Percentiles rank a stretch among this genome's conserved stretches.
These are phyloP conservation scores for Clivina fossor DNA, from an alignment of 2,888 invertebrate species.

Conservation along the genomic window DNA sequence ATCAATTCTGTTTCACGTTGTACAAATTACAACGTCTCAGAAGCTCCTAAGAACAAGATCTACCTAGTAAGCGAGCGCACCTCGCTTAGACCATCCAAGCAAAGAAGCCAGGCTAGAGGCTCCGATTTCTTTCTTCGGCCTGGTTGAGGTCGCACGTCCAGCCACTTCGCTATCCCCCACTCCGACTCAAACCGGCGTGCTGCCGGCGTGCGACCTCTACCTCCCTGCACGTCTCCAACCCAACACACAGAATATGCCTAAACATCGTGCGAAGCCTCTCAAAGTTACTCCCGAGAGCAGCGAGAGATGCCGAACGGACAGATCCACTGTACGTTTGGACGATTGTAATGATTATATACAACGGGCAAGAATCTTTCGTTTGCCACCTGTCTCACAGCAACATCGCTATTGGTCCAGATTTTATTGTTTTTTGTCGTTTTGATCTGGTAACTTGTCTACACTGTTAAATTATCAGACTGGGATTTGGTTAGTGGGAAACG, in stretches of 20 bases:
- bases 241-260: too few relatives aligned
- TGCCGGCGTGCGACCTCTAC: conserved; percentile 27
- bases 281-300: background rate
- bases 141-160: conserved; percentile 9
- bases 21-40: too few relatives aligned
- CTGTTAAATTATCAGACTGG: conserved; percentile 38
- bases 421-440: conserved; percentile 47
- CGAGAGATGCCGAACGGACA: conserved; percentile 3
- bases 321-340: conserved; percentile 39
- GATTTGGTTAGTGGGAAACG: conserved; percentile 10
- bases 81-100: too few relatives aligned
- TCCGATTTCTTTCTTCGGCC: background rate
- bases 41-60: too few relatives aligned
- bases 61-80: too few relatives aligned
- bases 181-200: conserved; percentile 18
- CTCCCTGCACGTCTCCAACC: background rate
- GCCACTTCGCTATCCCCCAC: too few relatives aligned
- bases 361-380: conserved; percentile 51
- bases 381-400: conserved; percentile 52
- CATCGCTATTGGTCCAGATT: conserved; percentile 51
- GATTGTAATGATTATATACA: conserved; percentile 48
- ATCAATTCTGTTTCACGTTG: too few relatives aligned
- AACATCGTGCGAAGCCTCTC: conserved; percentile 14
- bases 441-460: conserved; percentile 40
- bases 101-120: too few relatives aligned